Base-by-base conservation (phyloP, 2,888 invertebrate genomes). In the Antheraea assamensis region DNA sequence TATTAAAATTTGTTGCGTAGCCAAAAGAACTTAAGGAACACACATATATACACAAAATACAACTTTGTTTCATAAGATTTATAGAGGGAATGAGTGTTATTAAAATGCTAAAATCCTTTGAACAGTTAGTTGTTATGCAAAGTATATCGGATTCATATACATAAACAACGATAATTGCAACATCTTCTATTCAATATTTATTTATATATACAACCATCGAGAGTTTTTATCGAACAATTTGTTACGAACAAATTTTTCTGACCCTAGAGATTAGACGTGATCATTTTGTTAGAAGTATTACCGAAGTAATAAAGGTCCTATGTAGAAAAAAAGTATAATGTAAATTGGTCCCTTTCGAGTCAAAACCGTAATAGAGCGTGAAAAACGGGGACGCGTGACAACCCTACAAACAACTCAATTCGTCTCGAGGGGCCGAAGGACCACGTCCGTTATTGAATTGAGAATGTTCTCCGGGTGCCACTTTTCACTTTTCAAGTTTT, bases 371-470 rank as follows among this genome's bases (percentile, higher is more conserved):
- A 68, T 35, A 68, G 68, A 68, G 68, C 31, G 68, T 35, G 68
- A 35, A 66, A 68, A 68, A 72, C 52, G 52, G 55, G 68, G 24
- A 68, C 72, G 31, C 74, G 74, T 74, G 78, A 75, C 72, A 76
- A 73, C 52, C 31, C 73, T 71, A 75, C 77, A 80, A 80, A 82
- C 77, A 82, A 82, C 81, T 81, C 81, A 81, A 85, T 84, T 84
- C 81, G 78, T 77, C 80, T 75, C 77, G 77, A 76, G 78, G 76
- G 68, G 35, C 35, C 68, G 35, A 35, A 35, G 31, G 68, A 35
- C 68, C 35, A 35, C 35, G 68, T 21, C 31, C 68, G 68, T 68
- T 68, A 68, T 68, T 68, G 35, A 61, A 68, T 31, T 35, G 68
- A 35, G 68, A 68, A 35, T 35, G 68, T 31, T 35, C 31, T 68